Conservation (phyloP, 2,888 invertebrate species). For the Horisme vitalbata region DNA sequence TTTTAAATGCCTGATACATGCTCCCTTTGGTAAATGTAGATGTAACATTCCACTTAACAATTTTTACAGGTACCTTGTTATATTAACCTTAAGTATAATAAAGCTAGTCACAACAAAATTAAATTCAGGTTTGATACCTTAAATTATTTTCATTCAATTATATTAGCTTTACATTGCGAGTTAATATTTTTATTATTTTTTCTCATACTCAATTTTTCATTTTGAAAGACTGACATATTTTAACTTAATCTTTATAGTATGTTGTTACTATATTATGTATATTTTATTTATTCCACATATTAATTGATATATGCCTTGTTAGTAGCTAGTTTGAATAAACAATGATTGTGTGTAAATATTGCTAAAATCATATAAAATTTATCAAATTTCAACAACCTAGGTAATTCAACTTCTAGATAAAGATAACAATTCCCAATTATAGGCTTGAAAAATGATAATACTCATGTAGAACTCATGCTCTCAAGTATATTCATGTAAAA, state of each 20-base stretch:
- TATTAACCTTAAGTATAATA: too few relatives aligned
- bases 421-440: neutral
- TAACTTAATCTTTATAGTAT: too few relatives aligned
- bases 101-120: constrained; percentile 19
- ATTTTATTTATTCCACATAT: neutral
- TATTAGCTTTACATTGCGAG: neutral
- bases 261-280: too few relatives aligned
- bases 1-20: too few relatives aligned
- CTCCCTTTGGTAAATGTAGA: too few relatives aligned
- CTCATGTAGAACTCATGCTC: too few relatives aligned
- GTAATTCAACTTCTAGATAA: constrained; percentile 2
- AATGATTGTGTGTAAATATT: neutral
- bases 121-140: constrained; percentile 2
- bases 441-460: too few relatives aligned
- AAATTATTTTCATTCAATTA: neutral
- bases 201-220: neutral
- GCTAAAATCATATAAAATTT: neutral
- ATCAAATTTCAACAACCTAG: constrained; percentile 1
- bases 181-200: neutral
- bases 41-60: too few relatives aligned
- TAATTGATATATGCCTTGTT: neutral
- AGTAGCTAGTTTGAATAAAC: neutral
- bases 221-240: neutral
- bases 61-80: too few relatives aligned
- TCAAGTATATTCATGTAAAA: constrained; percentile 11